A percentile compares a stretch with the other conserved stretches of the same genome.
phyloP scores from a whole-genome alignment of 2,113 vertebrate genomes.

The Raja brachyura region DNA sequence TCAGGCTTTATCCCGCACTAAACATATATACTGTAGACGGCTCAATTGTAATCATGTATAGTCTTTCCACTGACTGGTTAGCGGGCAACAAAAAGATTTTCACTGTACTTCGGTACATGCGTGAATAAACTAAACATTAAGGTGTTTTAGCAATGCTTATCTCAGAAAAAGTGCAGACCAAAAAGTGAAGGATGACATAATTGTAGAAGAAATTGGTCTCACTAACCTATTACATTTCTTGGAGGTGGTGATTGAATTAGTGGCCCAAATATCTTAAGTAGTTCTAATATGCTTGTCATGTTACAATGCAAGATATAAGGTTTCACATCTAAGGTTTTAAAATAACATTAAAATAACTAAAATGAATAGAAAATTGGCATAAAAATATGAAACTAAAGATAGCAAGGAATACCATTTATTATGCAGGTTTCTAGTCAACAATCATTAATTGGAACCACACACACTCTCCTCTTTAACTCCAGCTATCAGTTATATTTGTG shows the following conservation, averaged over 20 bases:
- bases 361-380: not conserved
- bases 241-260: slow-evolving; percentile 9
- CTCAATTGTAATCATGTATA: no score
- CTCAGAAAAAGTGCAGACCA: not conserved
- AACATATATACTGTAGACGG: no score
- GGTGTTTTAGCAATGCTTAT: not conserved
- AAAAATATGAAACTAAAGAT: not conserved
- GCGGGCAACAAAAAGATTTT: no score
- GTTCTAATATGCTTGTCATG: not conserved
- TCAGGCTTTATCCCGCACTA: no score
- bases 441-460: not conserved
- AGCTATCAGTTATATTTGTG: not conserved
- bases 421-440: not conserved
- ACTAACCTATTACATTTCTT: not conserved
- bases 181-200: not conserved
- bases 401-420: not conserved
- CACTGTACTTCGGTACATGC: no score
- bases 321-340: not conserved
- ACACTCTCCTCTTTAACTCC: not conserved
- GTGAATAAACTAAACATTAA: not conserved
- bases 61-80: no score
- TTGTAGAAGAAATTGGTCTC: not conserved
- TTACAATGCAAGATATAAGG: not conserved
- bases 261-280: not conserved
- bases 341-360: not conserved